Percentiles rank a stretch among this genome's conserved stretches.
Evolutionary conservation across 1,140 invertebrate genomes (phyloP).

Genomic region (Drosophila elegans): DNA sequence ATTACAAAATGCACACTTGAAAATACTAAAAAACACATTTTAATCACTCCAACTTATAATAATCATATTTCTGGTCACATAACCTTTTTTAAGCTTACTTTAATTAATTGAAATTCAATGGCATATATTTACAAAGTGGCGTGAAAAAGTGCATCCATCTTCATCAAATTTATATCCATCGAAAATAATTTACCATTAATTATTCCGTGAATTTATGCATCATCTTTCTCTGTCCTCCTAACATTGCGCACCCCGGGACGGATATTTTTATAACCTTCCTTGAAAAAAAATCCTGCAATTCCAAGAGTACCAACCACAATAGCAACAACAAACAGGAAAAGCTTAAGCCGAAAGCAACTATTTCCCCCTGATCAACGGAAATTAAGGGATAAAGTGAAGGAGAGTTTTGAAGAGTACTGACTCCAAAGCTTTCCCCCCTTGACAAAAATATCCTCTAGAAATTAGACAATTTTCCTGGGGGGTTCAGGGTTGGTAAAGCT

Average conservation of each 20-base stretch:
- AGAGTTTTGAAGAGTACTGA: background rate
- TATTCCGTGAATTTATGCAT: conserved; percentile 13
- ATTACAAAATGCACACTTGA: no score
- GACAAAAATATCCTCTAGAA: conserved; percentile 10
- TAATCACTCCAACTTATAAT: background rate
- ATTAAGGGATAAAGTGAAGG: conserved; percentile 4
- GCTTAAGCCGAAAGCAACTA: conserved; percentile 28
- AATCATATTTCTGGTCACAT: conserved; percentile 5
- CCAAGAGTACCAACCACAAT: conserved; percentile 21
- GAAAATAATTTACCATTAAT: conserved; percentile 42
- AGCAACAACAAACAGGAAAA: conserved; percentile 49
- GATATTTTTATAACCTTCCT: conserved; percentile 19
- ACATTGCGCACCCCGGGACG: background rate
- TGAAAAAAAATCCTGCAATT: conserved; percentile 11
- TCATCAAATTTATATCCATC: conserved; percentile 38
- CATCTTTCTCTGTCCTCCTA: background rate
- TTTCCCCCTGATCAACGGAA: conserved; percentile 20
- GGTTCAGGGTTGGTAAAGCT: conserved; percentile 7
- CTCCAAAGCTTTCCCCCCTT: background rate
- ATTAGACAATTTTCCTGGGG: conserved; percentile 9
- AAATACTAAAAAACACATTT: no score
- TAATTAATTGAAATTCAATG: conserved; percentile 7
- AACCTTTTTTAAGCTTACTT: background rate
- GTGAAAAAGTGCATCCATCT: conserved; percentile 30
- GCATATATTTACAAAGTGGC: background rate